Evolutionary conservation across 1,140 invertebrate species (phyloP), one percentile per base, ranked within the genome.

Genomic region (Drosophila oshimai): DNA sequence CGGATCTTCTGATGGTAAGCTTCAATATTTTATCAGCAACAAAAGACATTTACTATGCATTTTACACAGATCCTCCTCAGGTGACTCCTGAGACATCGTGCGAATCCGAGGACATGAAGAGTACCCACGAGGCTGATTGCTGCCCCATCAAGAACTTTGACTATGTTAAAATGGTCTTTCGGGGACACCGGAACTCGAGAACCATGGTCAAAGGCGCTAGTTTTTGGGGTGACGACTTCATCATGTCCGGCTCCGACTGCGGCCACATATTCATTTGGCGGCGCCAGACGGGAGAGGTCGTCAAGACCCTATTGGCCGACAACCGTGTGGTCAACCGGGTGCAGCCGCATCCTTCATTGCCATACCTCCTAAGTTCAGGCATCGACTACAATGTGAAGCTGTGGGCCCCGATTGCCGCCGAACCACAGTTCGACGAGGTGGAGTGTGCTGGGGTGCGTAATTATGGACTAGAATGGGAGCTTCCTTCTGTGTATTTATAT

Each of bases 311-410:
- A 22, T 94, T 97, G 88, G 97, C 95, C 3, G 97, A 98, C 92
- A 93, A 94, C 44, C 96, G 96, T 87, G 96, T 98, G 0, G 96
- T 97, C 20, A 97, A 97, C 91, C 96, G 96, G 90, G 84, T 97
- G 0, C 96, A 97, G 81, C 97, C 97, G 0, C 97, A 98, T 92
- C 96, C 96, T 0, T 94, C 92, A 62, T 91, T 96, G 54, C 96
- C 96, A 50, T 93, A 97, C 70, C 86, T 98, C 4, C 96, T 96
- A 0, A 96, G 96, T 5, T 97, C 96, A 62, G 97, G 97, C 6
- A 97, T 98, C 57, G 97, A 98, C 89, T 96, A 98, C 91, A 96
- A 98, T 88, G 93, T 98, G 6, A 98, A 98, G 91, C 90, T 98
- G 0, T 98, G 96, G 96, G 93, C 95, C 2, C 97, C 97, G 0